These are phyloP conservation scores for Harmothoe impar DNA, from an alignment of 2,888 invertebrate genomes.

Conservation along the genomic window DNA sequence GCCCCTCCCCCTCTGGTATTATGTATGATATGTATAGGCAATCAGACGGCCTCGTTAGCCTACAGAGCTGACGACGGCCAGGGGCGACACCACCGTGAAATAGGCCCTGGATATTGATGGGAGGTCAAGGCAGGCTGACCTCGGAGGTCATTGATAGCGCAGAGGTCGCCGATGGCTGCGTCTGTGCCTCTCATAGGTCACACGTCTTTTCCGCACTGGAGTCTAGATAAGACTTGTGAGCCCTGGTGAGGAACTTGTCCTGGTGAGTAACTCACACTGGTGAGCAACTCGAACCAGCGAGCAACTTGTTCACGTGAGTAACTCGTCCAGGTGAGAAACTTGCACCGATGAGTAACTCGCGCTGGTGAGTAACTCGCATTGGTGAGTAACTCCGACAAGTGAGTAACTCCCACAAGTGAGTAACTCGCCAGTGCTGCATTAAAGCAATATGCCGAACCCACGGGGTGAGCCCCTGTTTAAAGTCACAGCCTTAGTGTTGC, in stretches of 20 bases:
- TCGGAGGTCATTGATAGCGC: background rate
- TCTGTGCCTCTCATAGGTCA: background rate
- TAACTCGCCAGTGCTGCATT: no score
- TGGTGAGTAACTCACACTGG: no score
- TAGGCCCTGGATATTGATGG: background rate
- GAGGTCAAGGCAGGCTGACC: background rate
- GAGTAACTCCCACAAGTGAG: no score
- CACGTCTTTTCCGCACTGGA: background rate
- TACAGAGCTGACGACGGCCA: background rate
- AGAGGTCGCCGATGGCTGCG: background rate
- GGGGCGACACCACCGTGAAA: background rate
- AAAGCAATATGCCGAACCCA: no score
- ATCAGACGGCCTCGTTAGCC: background rate
- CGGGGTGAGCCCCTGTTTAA: no score
- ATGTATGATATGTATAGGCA: conserved; percentile 32
- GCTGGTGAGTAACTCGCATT: no score
- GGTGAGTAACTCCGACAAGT: no score
- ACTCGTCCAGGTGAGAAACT: no score
- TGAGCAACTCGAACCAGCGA: background rate
- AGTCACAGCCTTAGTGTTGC: no score
- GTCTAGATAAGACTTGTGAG: background rate
- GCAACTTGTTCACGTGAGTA: background rate
- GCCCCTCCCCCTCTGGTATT: background rate
- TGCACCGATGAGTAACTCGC: no score
- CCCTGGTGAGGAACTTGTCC: no score